These are phyloP conservation scores for Marcusenius ussheri DNA, from an alignment of 2,113 vertebrate species.

Conservation along the genomic window DNA sequence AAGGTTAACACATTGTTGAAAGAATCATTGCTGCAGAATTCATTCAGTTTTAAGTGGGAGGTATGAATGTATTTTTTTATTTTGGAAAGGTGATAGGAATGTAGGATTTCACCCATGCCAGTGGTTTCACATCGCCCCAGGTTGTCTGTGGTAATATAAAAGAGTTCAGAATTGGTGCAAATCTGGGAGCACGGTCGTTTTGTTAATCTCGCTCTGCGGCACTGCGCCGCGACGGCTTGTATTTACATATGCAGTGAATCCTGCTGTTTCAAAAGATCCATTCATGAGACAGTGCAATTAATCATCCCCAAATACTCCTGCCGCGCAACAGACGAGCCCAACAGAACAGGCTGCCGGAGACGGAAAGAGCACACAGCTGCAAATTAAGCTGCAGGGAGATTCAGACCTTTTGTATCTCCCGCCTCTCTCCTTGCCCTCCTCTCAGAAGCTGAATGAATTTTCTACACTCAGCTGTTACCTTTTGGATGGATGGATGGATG, in stretches of 20 bases:
- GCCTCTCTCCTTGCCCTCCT: neutral
- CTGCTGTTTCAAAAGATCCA: conserved; percentile 74
- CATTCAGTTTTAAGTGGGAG: neutral
- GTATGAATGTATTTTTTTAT: neutral
- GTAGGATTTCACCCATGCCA: conserved; percentile 40
- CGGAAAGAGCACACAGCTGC: conserved; percentile 69
- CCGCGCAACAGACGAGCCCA: conserved; percentile 68
- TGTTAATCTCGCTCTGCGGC: conserved; percentile 73
- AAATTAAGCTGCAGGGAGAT: conserved; percentile 63
- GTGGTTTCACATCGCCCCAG: conserved; percentile 24
- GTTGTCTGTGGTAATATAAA: conserved; percentile 58
- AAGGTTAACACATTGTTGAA: neutral
- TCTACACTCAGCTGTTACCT: neutral
- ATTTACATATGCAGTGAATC: conserved; percentile 83
- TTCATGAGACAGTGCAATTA: conserved; percentile 89
- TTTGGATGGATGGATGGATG: neutral
- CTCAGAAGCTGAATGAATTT: neutral
- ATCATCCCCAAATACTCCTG: conserved; percentile 83
- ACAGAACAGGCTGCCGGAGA: conserved; percentile 65
- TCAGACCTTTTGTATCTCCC: conserved; percentile 34
- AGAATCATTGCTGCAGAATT: neutral
- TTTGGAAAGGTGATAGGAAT: conserved; percentile 36
- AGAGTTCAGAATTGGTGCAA: conserved; percentile 59
- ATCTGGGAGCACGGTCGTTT: conserved; percentile 60
- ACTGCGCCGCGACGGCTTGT: conserved; percentile 70